phyloP scores from a whole-genome alignment of 2,797 vertebrate genomes.

The Microhierax caerulescens region DNA sequence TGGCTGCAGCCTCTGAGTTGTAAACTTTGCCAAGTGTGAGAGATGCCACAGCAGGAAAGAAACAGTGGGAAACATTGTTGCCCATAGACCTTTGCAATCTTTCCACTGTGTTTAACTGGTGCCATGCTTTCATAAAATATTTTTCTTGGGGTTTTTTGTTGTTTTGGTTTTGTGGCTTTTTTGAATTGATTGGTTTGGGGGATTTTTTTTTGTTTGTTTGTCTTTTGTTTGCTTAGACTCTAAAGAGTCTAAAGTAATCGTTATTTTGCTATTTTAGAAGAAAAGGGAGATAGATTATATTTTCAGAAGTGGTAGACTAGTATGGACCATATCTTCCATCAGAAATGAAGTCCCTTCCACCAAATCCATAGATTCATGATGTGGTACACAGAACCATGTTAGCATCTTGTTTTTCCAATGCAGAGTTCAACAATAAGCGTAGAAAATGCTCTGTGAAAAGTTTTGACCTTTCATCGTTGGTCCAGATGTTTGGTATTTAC shows the following conservation, averaged over 20 bases:
- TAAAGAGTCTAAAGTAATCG: not conserved
- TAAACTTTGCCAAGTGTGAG: not conserved
- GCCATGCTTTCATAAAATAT: not conserved
- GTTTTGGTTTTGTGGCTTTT: too few relatives aligned
- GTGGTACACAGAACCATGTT: not conserved
- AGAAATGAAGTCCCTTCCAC: not conserved
- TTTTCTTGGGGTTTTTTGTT: not conserved
- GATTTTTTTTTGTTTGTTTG: too few relatives aligned
- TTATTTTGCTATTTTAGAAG: not conserved
- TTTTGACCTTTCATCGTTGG: not conserved
- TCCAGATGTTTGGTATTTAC: not conserved
- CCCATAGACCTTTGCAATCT: not conserved
- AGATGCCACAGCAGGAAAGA: not conserved
- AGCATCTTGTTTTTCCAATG: not conserved
- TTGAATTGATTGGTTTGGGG: too few relatives aligned
- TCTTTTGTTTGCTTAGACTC: not conserved
- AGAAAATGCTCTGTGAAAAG: not conserved
- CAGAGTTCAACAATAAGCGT: not conserved
- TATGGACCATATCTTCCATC: not conserved
- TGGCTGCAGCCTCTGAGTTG: not conserved
- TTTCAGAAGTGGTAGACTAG: not conserved
- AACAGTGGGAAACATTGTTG: fast-evolving
- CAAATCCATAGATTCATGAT: fast-evolving
- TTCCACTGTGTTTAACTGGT: not conserved
- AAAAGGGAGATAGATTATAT: not conserved